Conservation (phyloP, 2,888 invertebrate species). For the Cantharis lateralis region DNA sequence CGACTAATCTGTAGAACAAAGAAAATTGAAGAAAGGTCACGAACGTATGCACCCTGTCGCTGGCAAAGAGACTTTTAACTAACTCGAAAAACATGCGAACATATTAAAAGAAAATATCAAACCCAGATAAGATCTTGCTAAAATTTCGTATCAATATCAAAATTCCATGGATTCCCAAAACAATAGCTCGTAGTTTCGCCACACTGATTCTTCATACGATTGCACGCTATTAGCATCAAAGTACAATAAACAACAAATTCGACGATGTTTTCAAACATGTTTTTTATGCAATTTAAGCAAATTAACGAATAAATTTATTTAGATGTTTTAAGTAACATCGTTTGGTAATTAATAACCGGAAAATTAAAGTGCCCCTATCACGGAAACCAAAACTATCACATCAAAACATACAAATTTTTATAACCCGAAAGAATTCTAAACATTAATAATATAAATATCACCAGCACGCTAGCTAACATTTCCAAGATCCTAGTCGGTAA, state of each 20-base stretch:
- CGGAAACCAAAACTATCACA: slow-evolving; percentile 20
- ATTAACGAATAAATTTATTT: neutral
- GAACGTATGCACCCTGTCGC: neutral
- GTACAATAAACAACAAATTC: slow-evolving; percentile 47
- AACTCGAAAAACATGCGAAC: neutral
- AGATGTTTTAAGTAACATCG: neutral
- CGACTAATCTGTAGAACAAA: neutral
- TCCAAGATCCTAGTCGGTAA: neutral
- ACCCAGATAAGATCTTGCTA: neutral
- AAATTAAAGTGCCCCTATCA: neutral
- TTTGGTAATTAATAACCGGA: neutral
- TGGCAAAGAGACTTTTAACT: neutral
- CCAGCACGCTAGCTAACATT: neutral
- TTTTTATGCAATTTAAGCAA: slow-evolving; percentile 35
- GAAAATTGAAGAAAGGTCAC: neutral
- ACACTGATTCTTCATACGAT: slow-evolving; percentile 46
- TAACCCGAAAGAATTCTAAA: slow-evolving; percentile 32
- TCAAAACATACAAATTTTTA: slow-evolving; percentile 36
- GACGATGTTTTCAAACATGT: slow-evolving; percentile 36
- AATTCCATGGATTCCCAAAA: slow-evolving; percentile 53
- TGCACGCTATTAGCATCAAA: slow-evolving; percentile 48
- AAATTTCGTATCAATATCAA: slow-evolving; percentile 43
- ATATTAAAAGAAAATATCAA: neutral
- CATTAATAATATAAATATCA: slow-evolving; percentile 29
- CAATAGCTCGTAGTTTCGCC: slow-evolving; percentile 46